These are phyloP conservation scores for Chlorops oryzae DNA, from an alignment of 1,140 invertebrate genomes.

Conservation along the genomic window DNA sequence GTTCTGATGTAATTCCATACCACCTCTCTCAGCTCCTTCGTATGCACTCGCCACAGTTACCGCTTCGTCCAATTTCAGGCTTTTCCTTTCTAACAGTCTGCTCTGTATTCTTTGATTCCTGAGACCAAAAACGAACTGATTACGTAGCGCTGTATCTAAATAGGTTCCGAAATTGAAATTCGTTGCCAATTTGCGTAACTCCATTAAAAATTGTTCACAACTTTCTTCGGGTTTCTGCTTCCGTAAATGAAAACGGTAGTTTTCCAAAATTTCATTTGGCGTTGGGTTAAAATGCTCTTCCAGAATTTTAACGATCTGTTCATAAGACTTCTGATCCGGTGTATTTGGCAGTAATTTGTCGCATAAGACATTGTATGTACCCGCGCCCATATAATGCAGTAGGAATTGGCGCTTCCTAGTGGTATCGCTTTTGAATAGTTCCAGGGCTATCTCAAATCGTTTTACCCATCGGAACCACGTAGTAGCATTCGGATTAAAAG, in stretches of 20 bases:
- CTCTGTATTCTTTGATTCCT: constrained; percentile 8
- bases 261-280: constrained; percentile 27
- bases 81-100: not conserved
- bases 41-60: not conserved
- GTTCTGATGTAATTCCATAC: constrained; percentile 4
- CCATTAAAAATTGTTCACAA: constrained; percentile 17
- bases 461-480: constrained; percentile 17
- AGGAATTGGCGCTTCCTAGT: constrained; percentile 9
- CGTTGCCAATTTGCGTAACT: constrained; percentile 16
- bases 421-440: constrained; percentile 13
- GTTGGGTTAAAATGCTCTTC: constrained; percentile 18
- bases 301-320: constrained; percentile 9
- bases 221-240: constrained; percentile 22
- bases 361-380: constrained; percentile 15
- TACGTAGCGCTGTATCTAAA: constrained; percentile 20
- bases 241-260: constrained; percentile 20
- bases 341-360: constrained; percentile 12
- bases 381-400: constrained; percentile 16
- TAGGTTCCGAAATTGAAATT: constrained; percentile 26
- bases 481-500: not conserved
- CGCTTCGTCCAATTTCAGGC: not conserved
- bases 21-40: constrained; percentile 1
- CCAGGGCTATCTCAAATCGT: constrained; percentile 20
- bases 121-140: constrained; percentile 28
- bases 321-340: constrained; percentile 9